Evolutionary conservation across 2,113 vertebrate species (phyloP).

Genomic region (Gracilinanus agilis): DNA sequence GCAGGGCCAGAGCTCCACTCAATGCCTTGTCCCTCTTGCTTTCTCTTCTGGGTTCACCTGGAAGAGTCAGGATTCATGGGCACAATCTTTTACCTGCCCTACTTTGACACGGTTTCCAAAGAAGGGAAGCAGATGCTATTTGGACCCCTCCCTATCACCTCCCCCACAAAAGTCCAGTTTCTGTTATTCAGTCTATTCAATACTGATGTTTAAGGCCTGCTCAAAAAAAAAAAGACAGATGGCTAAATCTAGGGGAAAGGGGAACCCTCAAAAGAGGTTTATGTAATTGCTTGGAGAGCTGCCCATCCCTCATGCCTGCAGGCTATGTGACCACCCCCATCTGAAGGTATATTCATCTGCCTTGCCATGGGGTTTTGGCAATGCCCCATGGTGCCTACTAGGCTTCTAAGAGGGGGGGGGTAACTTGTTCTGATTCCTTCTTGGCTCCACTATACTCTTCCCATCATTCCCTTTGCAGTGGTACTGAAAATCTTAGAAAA

Average conservation of each 20-base stretch:
- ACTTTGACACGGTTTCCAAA: neutral
- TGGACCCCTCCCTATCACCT: neutral
- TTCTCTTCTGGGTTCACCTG: neutral
- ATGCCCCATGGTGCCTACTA: conserved; percentile 2
- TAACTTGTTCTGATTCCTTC: neutral
- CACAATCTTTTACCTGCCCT: neutral
- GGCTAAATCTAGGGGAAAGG: neutral
- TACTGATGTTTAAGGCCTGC: neutral
- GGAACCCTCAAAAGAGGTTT: neutral
- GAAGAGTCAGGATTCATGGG: neutral
- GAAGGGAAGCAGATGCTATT: neutral
- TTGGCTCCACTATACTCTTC: neutral
- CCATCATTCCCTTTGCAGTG: neutral
- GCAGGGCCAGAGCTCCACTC: neutral
- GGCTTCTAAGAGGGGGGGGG: neutral
- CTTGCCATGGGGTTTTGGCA: neutral
- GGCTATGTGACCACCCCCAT: neutral
- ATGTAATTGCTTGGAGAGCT: neutral
- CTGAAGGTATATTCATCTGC: neutral
- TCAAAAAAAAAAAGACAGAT: neutral
- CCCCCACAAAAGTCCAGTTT: neutral
- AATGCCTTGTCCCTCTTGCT: neutral
- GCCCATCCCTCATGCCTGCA: neutral
- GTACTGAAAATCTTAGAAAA: neutral
- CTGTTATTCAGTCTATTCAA: neutral